Evolutionary conservation across 2,888 invertebrate species (phyloP), one percentile per base, ranked within the genome.

Genomic region (Danaus chrysippus): DNA sequence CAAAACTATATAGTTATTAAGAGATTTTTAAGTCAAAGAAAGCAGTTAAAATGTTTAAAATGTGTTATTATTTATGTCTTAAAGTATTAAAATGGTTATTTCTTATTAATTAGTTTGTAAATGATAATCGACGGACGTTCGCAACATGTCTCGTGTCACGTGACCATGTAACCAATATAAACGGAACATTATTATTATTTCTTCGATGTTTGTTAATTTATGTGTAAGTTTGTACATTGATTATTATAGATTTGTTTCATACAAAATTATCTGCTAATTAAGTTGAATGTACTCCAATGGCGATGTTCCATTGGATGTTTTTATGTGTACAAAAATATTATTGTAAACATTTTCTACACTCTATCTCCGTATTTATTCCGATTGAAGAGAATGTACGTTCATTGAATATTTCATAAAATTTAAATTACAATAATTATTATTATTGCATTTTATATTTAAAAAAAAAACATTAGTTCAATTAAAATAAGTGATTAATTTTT

Each of bases 31-130:
- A 91, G 90, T 90, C 90, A 91, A 89, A 88, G 86, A 88, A 81
- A 90, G 84, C 89, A 87, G 91, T 90, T 89, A 86, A 90, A 90
- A 90, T 91, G 91, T 91, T 90, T 91, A 89, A 88, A 87, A 89
- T 88, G 90, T 91, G 91, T 91, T 91, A 90, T 90, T 91, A 91
- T 90, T 91, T 91, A 91, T 91, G 89, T 91, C 89, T 84, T 90
- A 91, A 90, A 91, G 91, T 91, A 91, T 91, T 91, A 90, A 89
- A 90, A 87, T 88, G 89, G 90, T 91, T 91, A 91, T 90, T 90
- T 90, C 90, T 90, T 91, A 91, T 91, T 91, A 87, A 89, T 90
- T 91, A 91, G 89, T 90, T 91, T 83, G 87, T 90, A 90, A 90
- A 88, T 84, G 83, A 82, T 83, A 80, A 86, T 86, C 80, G 81